Conservation (phyloP, 2,797 vertebrate species). For the Catamblyrhynchus diadema region DNA sequence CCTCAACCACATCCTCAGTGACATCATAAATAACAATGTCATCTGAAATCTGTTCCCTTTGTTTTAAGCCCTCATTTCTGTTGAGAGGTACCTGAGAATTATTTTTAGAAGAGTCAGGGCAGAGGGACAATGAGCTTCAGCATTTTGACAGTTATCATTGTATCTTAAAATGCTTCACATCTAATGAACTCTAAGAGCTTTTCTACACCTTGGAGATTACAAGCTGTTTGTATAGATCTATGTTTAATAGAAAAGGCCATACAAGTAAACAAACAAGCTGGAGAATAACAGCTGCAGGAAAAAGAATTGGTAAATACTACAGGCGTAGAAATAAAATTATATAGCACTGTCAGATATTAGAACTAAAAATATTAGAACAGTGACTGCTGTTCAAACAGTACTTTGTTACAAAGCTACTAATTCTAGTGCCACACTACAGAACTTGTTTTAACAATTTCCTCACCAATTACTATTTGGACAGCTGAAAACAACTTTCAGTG, state of each 20-base stretch:
- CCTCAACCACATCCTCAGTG: constrained; percentile 80
- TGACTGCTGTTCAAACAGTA: neutral
- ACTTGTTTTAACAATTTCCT: neutral
- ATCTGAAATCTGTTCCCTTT: constrained; percentile 83
- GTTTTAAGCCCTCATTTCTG: constrained; percentile 80
- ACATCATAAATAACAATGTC: constrained; percentile 94
- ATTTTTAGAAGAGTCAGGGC: neutral
- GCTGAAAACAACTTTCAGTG: neutral
- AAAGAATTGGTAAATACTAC: neutral
- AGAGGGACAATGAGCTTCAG: neutral
- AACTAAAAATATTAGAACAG: neutral
- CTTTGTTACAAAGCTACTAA: neutral
- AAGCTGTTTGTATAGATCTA: neutral
- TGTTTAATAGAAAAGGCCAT: neutral
- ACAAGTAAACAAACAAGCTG: neutral
- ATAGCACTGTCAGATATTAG: neutral
- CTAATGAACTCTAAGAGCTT: neutral
- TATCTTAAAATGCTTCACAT: neutral
- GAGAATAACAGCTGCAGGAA: neutral
- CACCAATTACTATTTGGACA: neutral
- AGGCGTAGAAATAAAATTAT: neutral
- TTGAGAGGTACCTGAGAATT: constrained; percentile 81
- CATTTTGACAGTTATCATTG: neutral
- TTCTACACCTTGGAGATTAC: neutral
- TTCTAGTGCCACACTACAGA: neutral